Evolutionary conservation across 2,888 invertebrate species (phyloP).

Genomic region (Druceiella hillmani): DNA sequence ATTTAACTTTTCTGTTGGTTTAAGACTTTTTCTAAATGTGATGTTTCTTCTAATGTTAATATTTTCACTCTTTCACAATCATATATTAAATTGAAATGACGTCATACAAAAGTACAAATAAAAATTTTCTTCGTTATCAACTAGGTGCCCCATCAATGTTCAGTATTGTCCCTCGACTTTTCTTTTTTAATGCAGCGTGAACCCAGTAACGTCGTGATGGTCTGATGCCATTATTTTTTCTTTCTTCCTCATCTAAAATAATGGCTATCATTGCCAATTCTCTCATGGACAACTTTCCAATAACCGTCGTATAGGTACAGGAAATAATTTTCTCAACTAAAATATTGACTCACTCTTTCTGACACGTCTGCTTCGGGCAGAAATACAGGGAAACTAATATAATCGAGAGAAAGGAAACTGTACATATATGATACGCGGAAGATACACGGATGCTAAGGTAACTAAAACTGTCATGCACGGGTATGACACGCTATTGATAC

Average conservation of each 20-base stretch:
- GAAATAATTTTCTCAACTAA: too few relatives aligned
- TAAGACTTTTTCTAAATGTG: constrained; percentile 11
- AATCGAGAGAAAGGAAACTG: background rate
- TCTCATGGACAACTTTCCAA: constrained; percentile 4
- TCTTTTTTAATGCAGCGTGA: too few relatives aligned
- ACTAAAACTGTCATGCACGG: constrained; percentile 1
- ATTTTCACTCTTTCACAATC: constrained; percentile 9
- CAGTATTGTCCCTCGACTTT: constrained; percentile 20
- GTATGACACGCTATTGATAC: constrained; percentile 2
- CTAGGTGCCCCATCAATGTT: constrained; percentile 17
- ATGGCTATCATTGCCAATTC: constrained; percentile 4
- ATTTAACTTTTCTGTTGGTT: constrained; percentile 12
- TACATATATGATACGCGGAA: background rate
- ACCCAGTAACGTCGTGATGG: constrained; percentile 10
- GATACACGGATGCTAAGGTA: background rate
- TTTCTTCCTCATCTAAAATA: constrained; percentile 8
- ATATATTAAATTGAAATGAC: constrained; percentile 12
- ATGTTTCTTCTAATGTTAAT: constrained; percentile 14
- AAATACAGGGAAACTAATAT: background rate
- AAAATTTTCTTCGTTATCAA: constrained; percentile 17
- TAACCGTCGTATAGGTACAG: background rate
- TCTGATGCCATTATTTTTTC: constrained; percentile 7
- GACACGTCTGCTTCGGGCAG: background rate
- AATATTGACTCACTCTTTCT: background rate
- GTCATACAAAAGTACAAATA: too few relatives aligned